These are phyloP conservation scores for Arvicanthis niloticus DNA, from an alignment of 2,113 vertebrate genomes.

Conservation along the genomic window DNA sequence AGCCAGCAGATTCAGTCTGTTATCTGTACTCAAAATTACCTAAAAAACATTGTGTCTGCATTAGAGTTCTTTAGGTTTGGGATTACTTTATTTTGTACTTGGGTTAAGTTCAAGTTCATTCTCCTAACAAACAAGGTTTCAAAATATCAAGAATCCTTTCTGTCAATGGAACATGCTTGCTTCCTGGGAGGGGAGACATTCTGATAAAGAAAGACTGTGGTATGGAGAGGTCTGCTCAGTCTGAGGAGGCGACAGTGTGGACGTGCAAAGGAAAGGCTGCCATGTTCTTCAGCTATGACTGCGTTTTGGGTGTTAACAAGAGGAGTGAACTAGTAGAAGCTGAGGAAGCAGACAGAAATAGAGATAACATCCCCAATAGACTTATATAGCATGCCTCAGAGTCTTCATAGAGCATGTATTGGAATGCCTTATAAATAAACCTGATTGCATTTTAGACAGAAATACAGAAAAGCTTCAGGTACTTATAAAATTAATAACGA, in stretches of 20 bases:
- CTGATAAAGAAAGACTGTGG: not conserved
- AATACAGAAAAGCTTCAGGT: conserved; percentile 8
- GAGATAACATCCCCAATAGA: not conserved
- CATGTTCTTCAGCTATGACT: not conserved
- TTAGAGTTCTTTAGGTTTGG: not conserved
- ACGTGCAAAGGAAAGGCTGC: not conserved
- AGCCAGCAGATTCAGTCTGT: not conserved
- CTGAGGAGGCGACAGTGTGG: not conserved
- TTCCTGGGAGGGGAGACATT: not conserved
- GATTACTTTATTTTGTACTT: not conserved
- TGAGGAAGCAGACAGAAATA: not conserved
- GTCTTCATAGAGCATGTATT: not conserved
- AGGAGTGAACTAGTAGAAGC: not conserved
- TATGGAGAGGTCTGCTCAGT: not conserved
- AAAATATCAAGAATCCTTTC: not conserved
- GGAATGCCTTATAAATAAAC: not conserved
- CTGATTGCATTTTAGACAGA: conserved; percentile 17
- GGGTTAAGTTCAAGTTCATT: conserved; percentile 30
- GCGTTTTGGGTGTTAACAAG: not conserved
- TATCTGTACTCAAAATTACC: not conserved
- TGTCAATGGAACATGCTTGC: not conserved
- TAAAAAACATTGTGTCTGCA: not conserved
- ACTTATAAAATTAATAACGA: not conserved
- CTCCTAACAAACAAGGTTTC: conserved; percentile 4
- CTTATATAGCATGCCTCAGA: not conserved